Conservation (phyloP, 2,797 vertebrate genomes). For the Cichlasoma orientale region DNA sequence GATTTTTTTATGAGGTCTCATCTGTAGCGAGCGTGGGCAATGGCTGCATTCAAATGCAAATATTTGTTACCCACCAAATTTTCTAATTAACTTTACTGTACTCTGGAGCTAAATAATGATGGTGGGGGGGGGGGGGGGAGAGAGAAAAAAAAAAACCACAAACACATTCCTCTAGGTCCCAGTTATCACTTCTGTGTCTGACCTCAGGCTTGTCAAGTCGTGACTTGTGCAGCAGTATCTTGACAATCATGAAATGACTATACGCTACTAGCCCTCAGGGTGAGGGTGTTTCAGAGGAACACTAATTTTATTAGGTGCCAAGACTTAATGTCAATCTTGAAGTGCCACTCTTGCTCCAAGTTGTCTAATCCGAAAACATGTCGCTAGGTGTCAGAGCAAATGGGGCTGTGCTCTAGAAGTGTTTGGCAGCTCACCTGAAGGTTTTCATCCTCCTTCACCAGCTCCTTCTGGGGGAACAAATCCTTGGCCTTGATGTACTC, state of each 20-base stretch:
- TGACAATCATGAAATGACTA: not conserved
- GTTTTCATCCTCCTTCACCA: slow-evolving; percentile 96
- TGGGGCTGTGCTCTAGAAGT: not conserved
- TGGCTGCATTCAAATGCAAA: slow-evolving; percentile 15
- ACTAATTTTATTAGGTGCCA: not conserved
- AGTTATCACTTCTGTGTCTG: not conserved
- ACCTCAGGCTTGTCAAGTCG: not conserved
- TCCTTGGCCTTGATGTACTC: slow-evolving; percentile 99
- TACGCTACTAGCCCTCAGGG: slow-evolving; percentile 3
- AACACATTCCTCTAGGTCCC: not conserved
- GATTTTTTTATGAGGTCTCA: not conserved
- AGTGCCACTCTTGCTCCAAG: slow-evolving; percentile 1
- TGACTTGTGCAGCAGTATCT: slow-evolving; percentile 16
- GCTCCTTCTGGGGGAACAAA: slow-evolving; percentile 97
- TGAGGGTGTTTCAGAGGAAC: slow-evolving; percentile 22
- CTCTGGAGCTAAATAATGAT: not conserved
- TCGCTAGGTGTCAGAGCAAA: not conserved
- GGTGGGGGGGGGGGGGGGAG: too few relatives aligned
- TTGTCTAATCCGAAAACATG: slow-evolving; percentile 7
- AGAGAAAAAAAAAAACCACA: not conserved
- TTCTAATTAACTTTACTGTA: not conserved
- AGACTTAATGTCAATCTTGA: slow-evolving; percentile 18
- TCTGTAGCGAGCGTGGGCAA: not conserved
- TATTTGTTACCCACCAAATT: not conserved
- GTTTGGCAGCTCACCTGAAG: slow-evolving; percentile 85